Conservation (phyloP, 2,797 vertebrate genomes). For the Ataeniobius toweri region DNA sequence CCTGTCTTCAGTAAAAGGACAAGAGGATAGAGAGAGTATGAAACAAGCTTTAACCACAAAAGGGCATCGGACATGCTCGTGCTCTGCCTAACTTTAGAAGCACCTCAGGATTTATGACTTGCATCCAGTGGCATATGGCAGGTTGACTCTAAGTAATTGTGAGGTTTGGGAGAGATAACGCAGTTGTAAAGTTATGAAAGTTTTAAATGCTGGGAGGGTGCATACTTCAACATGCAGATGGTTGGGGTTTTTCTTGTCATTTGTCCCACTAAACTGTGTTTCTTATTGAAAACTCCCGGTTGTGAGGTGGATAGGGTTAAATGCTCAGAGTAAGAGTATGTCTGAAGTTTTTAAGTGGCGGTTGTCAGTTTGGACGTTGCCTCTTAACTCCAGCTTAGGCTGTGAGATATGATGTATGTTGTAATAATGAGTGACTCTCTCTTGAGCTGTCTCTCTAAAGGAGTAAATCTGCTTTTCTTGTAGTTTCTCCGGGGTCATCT, state of each 20-base stretch:
- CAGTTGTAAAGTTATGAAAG: conserved; percentile 61
- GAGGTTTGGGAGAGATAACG: conserved; percentile 50
- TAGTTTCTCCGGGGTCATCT: conserved; percentile 13
- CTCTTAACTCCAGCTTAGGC: conserved; percentile 55
- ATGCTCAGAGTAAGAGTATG: conserved; percentile 36
- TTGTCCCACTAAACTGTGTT: conserved; percentile 21
- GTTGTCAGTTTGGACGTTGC: conserved; percentile 59
- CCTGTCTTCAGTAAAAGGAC: conserved; percentile 31
- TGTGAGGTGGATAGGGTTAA: conserved; percentile 42
- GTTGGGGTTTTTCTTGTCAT: conserved; percentile 16
- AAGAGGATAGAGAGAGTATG: not conserved
- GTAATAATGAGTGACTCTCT: conserved; percentile 58
- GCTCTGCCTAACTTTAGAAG: conserved; percentile 27
- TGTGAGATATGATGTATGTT: conserved; percentile 54
- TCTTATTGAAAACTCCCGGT: conserved; percentile 38
- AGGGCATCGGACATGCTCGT: conserved; percentile 1
- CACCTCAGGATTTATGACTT: conserved; percentile 61
- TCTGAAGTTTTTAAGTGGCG: conserved; percentile 68
- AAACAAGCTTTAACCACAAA: conserved; percentile 22
- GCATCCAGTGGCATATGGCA: conserved; percentile 67
- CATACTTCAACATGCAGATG: conserved; percentile 24
- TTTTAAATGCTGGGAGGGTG: conserved; percentile 34
- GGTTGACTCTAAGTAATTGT: conserved; percentile 49
- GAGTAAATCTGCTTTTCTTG: conserved; percentile 37
- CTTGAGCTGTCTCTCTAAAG: conserved; percentile 28